phyloP scores from a whole-genome alignment of 1,140 invertebrate species.

The Melipona quadrifasciata region DNA sequence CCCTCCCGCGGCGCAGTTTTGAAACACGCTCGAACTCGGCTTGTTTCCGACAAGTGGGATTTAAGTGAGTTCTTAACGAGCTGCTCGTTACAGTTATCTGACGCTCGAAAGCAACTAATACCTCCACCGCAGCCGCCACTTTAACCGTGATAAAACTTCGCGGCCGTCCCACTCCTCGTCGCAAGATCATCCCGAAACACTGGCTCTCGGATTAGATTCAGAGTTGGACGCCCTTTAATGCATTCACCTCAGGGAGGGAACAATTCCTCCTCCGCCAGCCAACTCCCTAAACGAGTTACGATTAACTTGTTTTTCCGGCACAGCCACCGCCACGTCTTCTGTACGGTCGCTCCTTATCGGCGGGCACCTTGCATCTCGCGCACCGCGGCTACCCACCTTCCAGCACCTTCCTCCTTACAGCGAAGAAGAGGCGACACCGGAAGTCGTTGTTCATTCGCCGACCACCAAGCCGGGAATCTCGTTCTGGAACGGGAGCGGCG shows the following conservation, averaged over 20 bases:
- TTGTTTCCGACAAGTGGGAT: constrained; percentile 57
- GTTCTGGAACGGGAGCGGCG: constrained; percentile 28
- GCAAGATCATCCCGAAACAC: constrained; percentile 69
- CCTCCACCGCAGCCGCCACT: constrained; percentile 35
- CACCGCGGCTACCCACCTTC: constrained; percentile 3
- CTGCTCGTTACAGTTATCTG: constrained; percentile 62
- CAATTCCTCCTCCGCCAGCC: constrained; percentile 60
- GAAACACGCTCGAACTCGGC: constrained; percentile 29
- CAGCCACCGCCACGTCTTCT: not conserved
- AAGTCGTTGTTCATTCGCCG: constrained; percentile 61
- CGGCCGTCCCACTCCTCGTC: constrained; percentile 33
- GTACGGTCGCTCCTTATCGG: constrained; percentile 50
- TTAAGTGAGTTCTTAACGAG: constrained; percentile 70
- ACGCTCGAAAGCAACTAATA: constrained; percentile 51
- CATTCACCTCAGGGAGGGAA: constrained; percentile 62
- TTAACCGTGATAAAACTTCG: constrained; percentile 51
- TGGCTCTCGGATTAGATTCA: constrained; percentile 71
- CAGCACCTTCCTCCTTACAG: constrained; percentile 17
- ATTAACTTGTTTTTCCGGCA: constrained; percentile 61
- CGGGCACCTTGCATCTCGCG: constrained; percentile 47
- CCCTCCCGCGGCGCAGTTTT: not conserved
- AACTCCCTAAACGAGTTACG: constrained; percentile 73
- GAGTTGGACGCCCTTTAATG: constrained; percentile 71
- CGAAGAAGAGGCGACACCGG: constrained; percentile 53
- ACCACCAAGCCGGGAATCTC: constrained; percentile 44